Conservation (phyloP, 2,113 vertebrate genomes). For the Indicator indicator region DNA sequence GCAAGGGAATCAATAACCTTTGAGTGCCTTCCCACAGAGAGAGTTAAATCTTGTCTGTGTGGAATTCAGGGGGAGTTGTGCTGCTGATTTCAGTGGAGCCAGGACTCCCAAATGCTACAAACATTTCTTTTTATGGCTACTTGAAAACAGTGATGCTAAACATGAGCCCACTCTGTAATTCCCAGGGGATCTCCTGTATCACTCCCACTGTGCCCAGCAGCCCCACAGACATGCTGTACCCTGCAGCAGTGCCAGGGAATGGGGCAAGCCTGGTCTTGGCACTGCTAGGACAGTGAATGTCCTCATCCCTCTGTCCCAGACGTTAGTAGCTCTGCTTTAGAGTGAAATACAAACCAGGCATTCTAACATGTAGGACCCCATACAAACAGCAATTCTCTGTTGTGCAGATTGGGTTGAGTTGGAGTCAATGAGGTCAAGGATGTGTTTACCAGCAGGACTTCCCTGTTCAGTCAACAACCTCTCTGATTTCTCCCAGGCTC, state of each 20-base stretch:
- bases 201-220: background rate
- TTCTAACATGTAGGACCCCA: background rate
- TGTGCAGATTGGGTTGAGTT: background rate
- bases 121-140: slow-evolving; percentile 62
- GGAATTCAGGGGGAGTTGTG: slow-evolving; percentile 58
- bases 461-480: background rate
- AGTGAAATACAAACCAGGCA: background rate
- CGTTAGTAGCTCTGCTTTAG: background rate
- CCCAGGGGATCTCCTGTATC: background rate
- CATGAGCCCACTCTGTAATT: background rate
- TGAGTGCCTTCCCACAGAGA: fast-evolving
- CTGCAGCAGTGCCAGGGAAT: background rate
- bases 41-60: background rate
- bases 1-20: background rate
- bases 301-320: background rate
- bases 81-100: slow-evolving; percentile 42
- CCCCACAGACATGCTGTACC: background rate
- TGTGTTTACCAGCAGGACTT: background rate
- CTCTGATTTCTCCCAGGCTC: background rate
- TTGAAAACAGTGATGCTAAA: slow-evolving; percentile 53
- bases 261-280: background rate
- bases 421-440: background rate
- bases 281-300: background rate
- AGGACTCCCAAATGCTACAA: slow-evolving; percentile 43
- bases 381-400: background rate